These are phyloP conservation scores for Pristionchus pacificus DNA, from an alignment of 1,140 invertebrate species.

Conservation along the genomic window DNA sequence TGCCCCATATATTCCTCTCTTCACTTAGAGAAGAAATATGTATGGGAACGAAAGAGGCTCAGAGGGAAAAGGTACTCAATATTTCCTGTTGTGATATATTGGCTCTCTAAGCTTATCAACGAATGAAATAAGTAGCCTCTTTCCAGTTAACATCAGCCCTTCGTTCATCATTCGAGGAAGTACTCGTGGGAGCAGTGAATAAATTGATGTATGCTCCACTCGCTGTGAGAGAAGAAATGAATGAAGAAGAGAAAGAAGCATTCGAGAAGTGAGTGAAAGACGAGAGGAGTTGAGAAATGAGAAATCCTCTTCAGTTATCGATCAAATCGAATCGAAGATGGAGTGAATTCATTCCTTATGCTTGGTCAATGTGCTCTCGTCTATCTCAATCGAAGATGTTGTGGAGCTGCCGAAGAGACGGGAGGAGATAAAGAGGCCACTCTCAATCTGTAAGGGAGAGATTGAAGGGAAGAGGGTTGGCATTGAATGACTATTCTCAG, in stretches of 20 bases:
- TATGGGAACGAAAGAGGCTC: neutral
- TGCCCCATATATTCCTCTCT: constrained; percentile 9
- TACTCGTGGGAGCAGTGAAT: constrained; percentile 4
- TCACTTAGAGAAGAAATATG: constrained; percentile 5
- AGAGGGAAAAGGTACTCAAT: neutral
- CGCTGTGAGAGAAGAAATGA: neutral
- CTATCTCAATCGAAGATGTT: neutral
- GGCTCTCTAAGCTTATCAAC: too few species aligned
- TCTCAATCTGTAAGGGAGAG: neutral
- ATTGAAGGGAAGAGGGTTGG: neutral
- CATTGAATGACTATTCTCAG: constrained; percentile 1
- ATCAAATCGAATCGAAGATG: neutral
- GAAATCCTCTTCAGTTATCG: neutral
- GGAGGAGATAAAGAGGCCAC: neutral
- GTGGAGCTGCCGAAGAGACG: neutral
- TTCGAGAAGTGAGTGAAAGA: constrained; percentile 9
- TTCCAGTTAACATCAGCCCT: constrained; percentile 5
- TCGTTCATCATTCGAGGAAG: neutral
- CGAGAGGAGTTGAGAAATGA: neutral
- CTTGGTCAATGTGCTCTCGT: neutral
- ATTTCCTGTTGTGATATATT: too few species aligned
- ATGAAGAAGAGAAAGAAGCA: constrained; percentile 12
- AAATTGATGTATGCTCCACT: constrained; percentile 8
- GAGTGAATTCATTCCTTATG: neutral
- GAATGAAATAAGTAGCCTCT: too few species aligned